These are phyloP conservation scores for Chamaetylas fuelleborni DNA, from an alignment of 2,113 vertebrate genomes.

Conservation along the genomic window DNA sequence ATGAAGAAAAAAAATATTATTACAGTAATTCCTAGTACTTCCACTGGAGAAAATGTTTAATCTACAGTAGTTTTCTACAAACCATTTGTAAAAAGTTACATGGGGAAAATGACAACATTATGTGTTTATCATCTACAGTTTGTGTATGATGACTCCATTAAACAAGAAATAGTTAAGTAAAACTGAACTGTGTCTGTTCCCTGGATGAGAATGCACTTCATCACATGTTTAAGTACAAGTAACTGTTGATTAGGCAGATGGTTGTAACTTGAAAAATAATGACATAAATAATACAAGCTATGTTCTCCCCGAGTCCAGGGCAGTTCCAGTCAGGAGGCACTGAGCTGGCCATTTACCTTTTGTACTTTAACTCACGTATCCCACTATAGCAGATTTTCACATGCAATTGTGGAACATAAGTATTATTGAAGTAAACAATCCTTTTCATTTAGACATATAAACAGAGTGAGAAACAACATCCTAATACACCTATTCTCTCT, in stretches of 20 bases:
- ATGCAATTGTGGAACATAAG: background rate
- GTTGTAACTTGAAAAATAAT: slow-evolving; percentile 27
- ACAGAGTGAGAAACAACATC: background rate
- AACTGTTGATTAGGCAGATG: slow-evolving; percentile 37
- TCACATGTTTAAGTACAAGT: background rate
- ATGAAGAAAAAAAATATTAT: background rate
- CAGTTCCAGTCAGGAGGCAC: background rate
- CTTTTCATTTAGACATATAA: background rate
- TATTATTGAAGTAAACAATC: background rate
- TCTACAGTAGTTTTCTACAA: background rate
- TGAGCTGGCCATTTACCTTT: background rate
- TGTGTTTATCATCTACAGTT: background rate
- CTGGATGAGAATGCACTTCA: background rate
- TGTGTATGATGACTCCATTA: background rate
- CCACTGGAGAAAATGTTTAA: background rate
- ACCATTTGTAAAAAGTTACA: background rate
- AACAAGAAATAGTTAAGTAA: background rate
- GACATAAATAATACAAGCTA: background rate
- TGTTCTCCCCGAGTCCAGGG: background rate
- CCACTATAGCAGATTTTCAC: background rate
- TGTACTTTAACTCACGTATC: background rate
- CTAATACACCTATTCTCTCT: background rate
- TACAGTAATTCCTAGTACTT: background rate
- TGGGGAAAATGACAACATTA: background rate
- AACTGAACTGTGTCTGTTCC: background rate